A percentile compares a stretch with the other conserved stretches of the same genome.
These are phyloP conservation scores for Margaritifera margaritifera DNA, from an alignment of 2,888 invertebrate species.

Conservation along the genomic window DNA sequence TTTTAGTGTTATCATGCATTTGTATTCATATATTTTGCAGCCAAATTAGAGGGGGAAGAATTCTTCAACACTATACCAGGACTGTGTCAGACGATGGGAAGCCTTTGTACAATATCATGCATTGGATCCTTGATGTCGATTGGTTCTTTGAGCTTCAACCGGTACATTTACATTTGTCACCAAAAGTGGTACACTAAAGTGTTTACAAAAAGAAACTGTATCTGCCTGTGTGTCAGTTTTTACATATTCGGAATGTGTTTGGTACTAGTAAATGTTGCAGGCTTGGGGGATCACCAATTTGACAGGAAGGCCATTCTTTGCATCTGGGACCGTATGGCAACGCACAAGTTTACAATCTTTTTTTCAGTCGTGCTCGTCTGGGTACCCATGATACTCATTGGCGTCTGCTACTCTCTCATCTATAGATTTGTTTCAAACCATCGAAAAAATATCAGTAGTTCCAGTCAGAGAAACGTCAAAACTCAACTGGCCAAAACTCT, in stretches of 20 bases:
- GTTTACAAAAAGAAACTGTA: conserved; percentile 33
- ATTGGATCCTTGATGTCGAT: conserved; percentile 48
- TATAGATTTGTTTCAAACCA: too few relatives aligned
- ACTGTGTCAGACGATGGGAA: conserved; percentile 45
- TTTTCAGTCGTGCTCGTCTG: conserved; percentile 42
- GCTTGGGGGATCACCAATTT: conserved; percentile 41
- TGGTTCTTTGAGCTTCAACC: conserved; percentile 44
- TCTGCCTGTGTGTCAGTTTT: conserved; percentile 31
- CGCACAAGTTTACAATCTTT: conserved; percentile 42
- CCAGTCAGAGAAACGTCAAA: not conserved
- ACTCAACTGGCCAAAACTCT: conserved; percentile 21
- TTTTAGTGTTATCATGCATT: too few relatives aligned
- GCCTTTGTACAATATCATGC: conserved; percentile 48
- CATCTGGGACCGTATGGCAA: conserved; percentile 47
- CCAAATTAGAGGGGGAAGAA: conserved; percentile 41
- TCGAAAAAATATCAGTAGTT: too few relatives aligned
- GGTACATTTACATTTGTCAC: conserved; percentile 49
- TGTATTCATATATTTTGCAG: conserved; percentile 22
- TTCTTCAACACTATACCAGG: conserved; percentile 35
- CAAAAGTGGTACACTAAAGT: conserved; percentile 29
- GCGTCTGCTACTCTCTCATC: conserved; percentile 23
- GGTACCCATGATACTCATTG: conserved; percentile 37
- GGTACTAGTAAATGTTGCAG: conserved; percentile 34
- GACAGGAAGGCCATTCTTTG: conserved; percentile 46
- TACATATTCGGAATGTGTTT: conserved; percentile 37